Conservation (phyloP, 1,140 invertebrate species). For the Sarcophaga peregrina region DNA sequence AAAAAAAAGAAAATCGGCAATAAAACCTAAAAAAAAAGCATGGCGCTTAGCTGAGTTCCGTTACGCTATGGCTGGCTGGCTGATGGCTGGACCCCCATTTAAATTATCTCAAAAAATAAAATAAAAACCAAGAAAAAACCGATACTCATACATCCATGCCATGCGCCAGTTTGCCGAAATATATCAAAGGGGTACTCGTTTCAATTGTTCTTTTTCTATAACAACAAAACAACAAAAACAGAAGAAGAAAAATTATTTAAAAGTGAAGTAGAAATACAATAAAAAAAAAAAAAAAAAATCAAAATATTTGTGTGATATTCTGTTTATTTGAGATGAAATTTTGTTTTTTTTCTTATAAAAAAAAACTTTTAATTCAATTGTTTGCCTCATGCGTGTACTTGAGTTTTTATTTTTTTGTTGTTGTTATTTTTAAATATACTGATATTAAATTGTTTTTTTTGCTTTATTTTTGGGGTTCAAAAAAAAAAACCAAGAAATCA, state of each 20-base stretch:
- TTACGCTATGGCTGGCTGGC: background rate
- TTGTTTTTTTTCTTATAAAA: background rate
- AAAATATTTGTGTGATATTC: slow-evolving; percentile 12
- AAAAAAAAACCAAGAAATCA: slow-evolving; percentile 13
- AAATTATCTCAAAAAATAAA: slow-evolving; percentile 13
- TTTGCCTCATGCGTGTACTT: slow-evolving; percentile 40
- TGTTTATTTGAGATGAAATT: background rate
- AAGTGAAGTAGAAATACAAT: background rate
- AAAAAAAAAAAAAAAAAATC: slow-evolving; percentile 21
- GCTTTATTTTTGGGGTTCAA: background rate
- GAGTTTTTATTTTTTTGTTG: slow-evolving; percentile 32
- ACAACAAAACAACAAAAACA: background rate
- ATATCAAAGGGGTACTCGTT: slow-evolving; percentile 35
- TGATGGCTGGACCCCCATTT: slow-evolving; percentile 14
- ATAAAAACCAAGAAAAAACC: background rate
- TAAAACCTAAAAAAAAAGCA: too few relatives aligned
- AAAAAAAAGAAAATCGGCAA: background rate
- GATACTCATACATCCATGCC: background rate
- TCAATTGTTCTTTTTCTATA: slow-evolving; percentile 1
- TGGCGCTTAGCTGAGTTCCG: too few relatives aligned
- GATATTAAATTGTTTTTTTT: background rate
- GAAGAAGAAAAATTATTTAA: background rate
- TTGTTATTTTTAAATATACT: background rate
- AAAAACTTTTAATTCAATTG: slow-evolving; percentile 40
- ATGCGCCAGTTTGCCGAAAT: slow-evolving; percentile 25